A percentile compares a stretch with the other conserved stretches of the same genome.
phyloP scores from a whole-genome alignment of 2,113 vertebrate species.

The Sphyrna mokarran region DNA sequence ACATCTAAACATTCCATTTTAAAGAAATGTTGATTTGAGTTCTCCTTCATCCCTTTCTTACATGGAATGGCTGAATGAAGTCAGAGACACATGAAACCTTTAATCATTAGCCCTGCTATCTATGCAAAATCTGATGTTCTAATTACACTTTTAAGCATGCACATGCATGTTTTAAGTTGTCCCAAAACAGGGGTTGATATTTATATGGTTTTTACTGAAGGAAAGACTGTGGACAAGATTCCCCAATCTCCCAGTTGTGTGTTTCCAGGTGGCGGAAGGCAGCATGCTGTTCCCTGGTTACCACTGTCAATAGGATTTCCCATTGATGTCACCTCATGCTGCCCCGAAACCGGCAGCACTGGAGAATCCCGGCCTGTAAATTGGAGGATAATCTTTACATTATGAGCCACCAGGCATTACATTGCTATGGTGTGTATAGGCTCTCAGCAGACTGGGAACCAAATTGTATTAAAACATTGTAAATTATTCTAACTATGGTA shows the following conservation, averaged over 20 bases:
- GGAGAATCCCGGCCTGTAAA: not conserved
- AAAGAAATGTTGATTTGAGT: not conserved
- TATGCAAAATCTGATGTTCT: not conserved
- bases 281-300: no score
- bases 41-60: not conserved
- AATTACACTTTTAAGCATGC: not conserved
- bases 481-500: not conserved
- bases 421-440: not conserved
- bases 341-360: no score
- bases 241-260: no score
- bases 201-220: not conserved
- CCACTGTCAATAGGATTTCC: no score
- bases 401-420: not conserved
- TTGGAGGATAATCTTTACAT: not conserved
- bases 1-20: not conserved
- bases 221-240: not conserved
- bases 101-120: not conserved
- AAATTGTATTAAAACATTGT: not conserved
- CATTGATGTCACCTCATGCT: no score
- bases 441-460: not conserved
- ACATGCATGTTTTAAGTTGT: not conserved
- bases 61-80: not conserved
- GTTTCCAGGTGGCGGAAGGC: no score
- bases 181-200: not conserved
- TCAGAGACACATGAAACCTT: constrained; percentile 14